These are phyloP conservation scores for Bungarus multicinctus DNA, from an alignment of 2,113 vertebrate species.

Conservation along the genomic window DNA sequence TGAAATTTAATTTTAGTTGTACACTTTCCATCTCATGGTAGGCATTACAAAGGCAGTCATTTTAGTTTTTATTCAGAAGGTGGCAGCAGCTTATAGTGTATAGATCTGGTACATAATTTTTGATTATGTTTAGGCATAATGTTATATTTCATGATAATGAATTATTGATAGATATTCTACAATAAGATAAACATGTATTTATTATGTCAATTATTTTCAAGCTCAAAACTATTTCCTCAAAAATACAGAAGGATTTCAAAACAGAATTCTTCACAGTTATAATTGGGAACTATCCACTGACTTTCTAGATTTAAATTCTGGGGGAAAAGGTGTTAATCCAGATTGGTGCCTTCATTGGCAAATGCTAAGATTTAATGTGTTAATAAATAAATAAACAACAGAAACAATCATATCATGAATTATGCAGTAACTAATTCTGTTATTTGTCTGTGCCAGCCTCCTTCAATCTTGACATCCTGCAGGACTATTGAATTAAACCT, in stretches of 20 bases:
- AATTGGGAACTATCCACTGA: neutral
- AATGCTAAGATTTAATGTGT: neutral
- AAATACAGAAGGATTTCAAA: neutral
- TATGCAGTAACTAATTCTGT: neutral
- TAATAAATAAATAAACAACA: neutral
- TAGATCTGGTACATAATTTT: neutral
- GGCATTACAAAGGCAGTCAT: slow-evolving; percentile 26
- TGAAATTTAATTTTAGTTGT: neutral
- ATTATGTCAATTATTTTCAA: neutral
- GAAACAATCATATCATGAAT: neutral
- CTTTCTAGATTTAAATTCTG: neutral
- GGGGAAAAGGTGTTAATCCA: neutral
- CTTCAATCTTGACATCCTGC: neutral
- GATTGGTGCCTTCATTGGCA: neutral
- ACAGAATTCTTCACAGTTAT: neutral
- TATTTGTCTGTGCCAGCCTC: neutral
- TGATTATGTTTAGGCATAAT: neutral
- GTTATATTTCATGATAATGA: neutral
- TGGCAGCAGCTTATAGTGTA: slow-evolving; percentile 60
- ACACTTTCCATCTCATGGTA: neutral
- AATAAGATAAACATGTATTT: neutral
- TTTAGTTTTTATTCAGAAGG: slow-evolving; percentile 55
- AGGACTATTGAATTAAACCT: neutral
- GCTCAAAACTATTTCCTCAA: neutral
- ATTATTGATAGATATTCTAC: neutral